These are phyloP conservation scores for Oscheius sp. DNA, from an alignment of 2,888 invertebrate species.

Conservation along the genomic window DNA sequence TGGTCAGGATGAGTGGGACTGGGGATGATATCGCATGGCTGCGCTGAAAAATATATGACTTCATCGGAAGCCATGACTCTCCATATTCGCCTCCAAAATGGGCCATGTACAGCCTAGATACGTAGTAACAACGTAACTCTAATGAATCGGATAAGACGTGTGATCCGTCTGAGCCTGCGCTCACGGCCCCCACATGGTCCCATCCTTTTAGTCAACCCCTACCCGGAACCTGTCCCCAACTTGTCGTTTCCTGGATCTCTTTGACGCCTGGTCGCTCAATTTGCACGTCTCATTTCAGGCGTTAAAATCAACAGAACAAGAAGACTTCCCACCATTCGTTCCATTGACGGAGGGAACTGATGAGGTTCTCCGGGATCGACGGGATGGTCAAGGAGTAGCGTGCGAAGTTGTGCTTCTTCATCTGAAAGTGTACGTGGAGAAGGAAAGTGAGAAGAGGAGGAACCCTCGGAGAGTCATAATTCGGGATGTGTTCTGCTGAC, in stretches of 20 bases:
- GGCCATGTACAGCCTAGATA: neutral
- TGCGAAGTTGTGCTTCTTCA: conserved; percentile 51
- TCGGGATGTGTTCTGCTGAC: neutral
- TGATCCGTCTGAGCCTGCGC: no score
- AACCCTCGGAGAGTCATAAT: neutral
- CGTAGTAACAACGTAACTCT: no score
- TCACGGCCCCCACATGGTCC: no score
- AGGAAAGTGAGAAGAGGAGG: conserved; percentile 1
- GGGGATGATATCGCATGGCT: conserved; percentile 1
- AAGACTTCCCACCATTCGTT: conserved; percentile 51
- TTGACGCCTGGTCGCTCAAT: no score
- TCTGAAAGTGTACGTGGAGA: conserved; percentile 13
- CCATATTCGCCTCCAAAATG: neutral
- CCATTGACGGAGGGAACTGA: conserved; percentile 52
- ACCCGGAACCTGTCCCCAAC: no score
- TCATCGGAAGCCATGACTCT: neutral
- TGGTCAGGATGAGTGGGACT: conserved; percentile 4
- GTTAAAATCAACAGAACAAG: no score
- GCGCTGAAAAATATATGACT: conserved; percentile 4
- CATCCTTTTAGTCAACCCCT: no score
- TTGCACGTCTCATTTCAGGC: no score
- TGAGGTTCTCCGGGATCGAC: conserved; percentile 55
- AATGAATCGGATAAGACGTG: no score
- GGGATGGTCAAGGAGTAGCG: conserved; percentile 57
- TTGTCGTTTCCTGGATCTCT: neutral